A percentile compares a stretch with the other conserved stretches of the same genome.
Conservation (phyloP, 2,888 invertebrate species). For the Anoncus sp. region DNA sequence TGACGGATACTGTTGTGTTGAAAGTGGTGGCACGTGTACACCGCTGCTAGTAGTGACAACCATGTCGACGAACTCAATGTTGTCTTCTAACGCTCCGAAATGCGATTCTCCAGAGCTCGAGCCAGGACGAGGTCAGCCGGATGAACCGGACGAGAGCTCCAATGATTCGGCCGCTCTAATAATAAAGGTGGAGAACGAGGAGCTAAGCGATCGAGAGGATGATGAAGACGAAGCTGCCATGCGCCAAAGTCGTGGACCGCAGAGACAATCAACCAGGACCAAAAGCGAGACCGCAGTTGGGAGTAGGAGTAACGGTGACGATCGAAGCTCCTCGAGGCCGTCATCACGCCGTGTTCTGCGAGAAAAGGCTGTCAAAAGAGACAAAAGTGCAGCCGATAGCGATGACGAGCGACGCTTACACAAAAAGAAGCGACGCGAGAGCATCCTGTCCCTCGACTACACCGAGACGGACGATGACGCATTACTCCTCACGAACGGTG, state of each 20-base stretch:
- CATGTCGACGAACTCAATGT: constrained; percentile 32
- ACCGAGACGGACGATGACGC: constrained; percentile 89
- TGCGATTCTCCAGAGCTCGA: constrained; percentile 16
- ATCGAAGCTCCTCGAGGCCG: constrained; percentile 63
- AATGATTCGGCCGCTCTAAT: constrained; percentile 82
- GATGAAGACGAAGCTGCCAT: constrained; percentile 70
- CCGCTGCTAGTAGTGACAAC: constrained; percentile 68
- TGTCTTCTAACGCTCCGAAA: constrained; percentile 14
- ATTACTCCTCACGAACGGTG: constrained; percentile 89
- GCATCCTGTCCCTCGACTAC: constrained; percentile 89
- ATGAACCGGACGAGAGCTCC: constrained; percentile 81
- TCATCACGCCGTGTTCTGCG: constrained; percentile 70
- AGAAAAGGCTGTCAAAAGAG: constrained; percentile 81
- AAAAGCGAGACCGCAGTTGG: constrained; percentile 58
- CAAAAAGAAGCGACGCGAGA: constrained; percentile 89
- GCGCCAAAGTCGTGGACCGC: constrained; percentile 37
- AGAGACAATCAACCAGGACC: constrained; percentile 71
- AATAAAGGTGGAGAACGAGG: constrained; percentile 82
- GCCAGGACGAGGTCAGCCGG: constrained; percentile 68
- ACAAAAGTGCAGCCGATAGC: constrained; percentile 84
- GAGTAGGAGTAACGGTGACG: constrained; percentile 76
- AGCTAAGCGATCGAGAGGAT: constrained; percentile 81
- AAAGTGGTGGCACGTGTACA: constrained; percentile 63
- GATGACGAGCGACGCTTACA: constrained; percentile 85
- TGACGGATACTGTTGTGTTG: background rate